Evolutionary conservation across 2,797 vertebrate genomes (phyloP).

Genomic region (Gymnoscopelus braueri): DNA sequence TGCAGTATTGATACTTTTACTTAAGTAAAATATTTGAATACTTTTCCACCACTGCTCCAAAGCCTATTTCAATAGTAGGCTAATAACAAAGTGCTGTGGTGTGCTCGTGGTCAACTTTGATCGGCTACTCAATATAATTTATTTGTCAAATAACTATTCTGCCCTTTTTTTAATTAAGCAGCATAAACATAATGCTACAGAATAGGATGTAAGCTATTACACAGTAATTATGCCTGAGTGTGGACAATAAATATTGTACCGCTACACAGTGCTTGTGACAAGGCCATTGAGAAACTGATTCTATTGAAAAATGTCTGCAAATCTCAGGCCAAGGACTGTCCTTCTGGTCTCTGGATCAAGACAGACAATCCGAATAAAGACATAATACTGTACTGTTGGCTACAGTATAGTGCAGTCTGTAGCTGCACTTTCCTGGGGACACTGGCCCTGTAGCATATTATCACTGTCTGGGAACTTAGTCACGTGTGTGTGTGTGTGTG

Average conservation of each 20-base stretch:
- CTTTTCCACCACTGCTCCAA: too few species aligned
- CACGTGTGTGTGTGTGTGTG: constrained; percentile 37
- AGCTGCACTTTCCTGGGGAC: constrained; percentile 45
- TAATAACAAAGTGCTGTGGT: too few species aligned
- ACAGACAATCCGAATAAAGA: constrained; percentile 62
- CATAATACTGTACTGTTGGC: constrained; percentile 11
- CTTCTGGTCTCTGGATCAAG: constrained; percentile 53
- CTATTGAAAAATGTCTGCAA: constrained; percentile 27
- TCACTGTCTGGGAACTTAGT: constrained; percentile 64
- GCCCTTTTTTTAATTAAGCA: not conserved
- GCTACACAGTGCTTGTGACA: not conserved
- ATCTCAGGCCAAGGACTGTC: constrained; percentile 35
- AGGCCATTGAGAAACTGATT: constrained; percentile 9
- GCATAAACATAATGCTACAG: not conserved
- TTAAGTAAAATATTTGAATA: too few species aligned
- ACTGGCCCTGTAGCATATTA: constrained; percentile 52
- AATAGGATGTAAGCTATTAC: too few species aligned
- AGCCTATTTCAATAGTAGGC: too few species aligned
- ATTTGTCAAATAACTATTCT: too few species aligned
- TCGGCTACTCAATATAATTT: too few species aligned
- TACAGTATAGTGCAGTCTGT: constrained; percentile 30
- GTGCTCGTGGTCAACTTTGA: too few species aligned
- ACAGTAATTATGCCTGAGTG: too few species aligned
- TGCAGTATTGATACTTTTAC: too few species aligned
- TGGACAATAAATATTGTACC: not conserved